Percentiles rank a stretch among this genome's conserved stretches.
These are phyloP conservation scores for Zeuzera pyrina DNA, from an alignment of 2,888 invertebrate species.

Conservation along the genomic window DNA sequence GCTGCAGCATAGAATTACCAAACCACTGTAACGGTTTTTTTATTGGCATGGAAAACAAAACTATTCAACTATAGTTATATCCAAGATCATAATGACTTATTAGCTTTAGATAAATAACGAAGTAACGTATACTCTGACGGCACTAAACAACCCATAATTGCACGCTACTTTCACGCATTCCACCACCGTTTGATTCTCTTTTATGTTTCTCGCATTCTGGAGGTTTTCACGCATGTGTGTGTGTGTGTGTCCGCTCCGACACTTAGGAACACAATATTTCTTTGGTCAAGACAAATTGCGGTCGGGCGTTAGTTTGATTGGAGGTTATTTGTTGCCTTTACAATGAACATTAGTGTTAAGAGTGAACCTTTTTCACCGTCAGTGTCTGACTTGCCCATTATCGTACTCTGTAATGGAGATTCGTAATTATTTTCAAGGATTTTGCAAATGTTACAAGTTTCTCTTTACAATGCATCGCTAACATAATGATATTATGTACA, in stretches of 20 bases:
- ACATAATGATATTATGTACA: no score
- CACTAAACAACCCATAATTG: slow-evolving; percentile 9
- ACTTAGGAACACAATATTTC: slow-evolving; percentile 58
- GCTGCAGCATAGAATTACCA: no score
- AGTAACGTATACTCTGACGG: neutral
- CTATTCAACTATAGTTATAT: no score
- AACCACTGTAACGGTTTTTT: no score
- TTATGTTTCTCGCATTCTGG: slow-evolving; percentile 14
- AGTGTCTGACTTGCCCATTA: neutral
- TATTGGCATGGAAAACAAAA: no score
- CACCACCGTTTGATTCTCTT: slow-evolving; percentile 13
- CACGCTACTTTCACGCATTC: slow-evolving; percentile 3
- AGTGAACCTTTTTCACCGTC: slow-evolving; percentile 25
- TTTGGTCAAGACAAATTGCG: slow-evolving; percentile 60
- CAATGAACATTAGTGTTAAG: slow-evolving; percentile 60
- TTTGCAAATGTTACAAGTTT: no score
- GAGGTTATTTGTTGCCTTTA: slow-evolving; percentile 67
- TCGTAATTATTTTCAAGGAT: no score
- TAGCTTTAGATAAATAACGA: no score
- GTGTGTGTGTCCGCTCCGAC: slow-evolving; percentile 32
- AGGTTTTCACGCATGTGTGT: no score
- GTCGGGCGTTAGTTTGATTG: slow-evolving; percentile 67
- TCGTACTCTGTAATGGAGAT: no score
- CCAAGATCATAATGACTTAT: no score
- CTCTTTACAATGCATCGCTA: no score